Evolutionary conservation across 2,888 invertebrate genomes (phyloP).

Genomic region (Drosophila fungiperda): DNA sequence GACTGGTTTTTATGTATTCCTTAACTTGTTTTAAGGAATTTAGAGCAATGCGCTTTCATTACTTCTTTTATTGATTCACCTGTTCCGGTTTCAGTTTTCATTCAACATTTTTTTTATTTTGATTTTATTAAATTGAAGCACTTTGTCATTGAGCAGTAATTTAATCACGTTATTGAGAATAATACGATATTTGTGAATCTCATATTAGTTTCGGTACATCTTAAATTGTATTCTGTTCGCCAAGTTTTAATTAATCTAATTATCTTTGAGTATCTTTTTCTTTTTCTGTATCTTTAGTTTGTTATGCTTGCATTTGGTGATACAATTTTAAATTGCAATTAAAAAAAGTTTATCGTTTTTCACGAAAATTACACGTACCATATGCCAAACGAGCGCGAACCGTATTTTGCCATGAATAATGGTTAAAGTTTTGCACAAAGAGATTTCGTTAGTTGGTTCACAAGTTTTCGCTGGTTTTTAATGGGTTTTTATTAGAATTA

Average conservation of each 20-base stretch:
- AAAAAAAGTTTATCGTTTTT: constrained; percentile 8
- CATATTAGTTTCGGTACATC: not conserved
- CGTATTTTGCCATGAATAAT: constrained; percentile 59
- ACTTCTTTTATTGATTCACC: constrained; percentile 37
- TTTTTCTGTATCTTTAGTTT: constrained; percentile 15
- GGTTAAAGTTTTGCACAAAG: constrained; percentile 61
- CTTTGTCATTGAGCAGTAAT: not conserved
- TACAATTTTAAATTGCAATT: constrained; percentile 9
- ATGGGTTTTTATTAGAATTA: constrained; percentile 9
- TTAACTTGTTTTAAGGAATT: constrained; percentile 21
- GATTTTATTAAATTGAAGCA: not conserved
- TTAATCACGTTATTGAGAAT: not conserved
- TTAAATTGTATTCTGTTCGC: not conserved
- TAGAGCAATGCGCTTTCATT: constrained; percentile 37
- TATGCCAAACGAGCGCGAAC: constrained; percentile 46
- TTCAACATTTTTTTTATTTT: constrained; percentile 4
- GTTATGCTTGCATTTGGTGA: constrained; percentile 20
- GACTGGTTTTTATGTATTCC: constrained; percentile 20
- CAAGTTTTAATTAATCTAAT: not conserved
- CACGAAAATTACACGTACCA: constrained; percentile 30
- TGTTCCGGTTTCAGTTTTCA: constrained; percentile 32
- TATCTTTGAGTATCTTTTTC: not conserved
- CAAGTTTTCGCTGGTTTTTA: constrained; percentile 27
- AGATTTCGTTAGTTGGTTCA: constrained; percentile 45
- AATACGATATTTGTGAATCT: not conserved